Evolutionary conservation across 2,113 vertebrate genomes (phyloP), one percentile per base, ranked within the genome.

Genomic region (Tinamus guttatus): DNA sequence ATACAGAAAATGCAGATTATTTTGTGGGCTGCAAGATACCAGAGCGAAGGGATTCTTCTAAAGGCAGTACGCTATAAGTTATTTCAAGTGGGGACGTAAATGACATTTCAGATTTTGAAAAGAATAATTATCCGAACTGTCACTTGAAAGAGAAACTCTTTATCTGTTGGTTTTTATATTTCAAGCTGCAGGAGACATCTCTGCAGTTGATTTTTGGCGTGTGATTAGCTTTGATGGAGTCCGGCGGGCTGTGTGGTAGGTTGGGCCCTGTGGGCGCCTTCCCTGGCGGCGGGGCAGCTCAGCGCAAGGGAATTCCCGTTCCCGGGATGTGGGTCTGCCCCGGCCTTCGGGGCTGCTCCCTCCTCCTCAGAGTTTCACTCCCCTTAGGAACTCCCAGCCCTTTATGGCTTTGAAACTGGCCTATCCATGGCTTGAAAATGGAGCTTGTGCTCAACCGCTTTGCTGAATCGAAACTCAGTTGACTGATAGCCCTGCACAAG

Each of bases 71-170:
- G 27, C 27, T 52, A n/a, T 4, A 68, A 90, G 40, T 59, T 92
- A 63, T 74, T 94, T 87, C 51, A 89, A 86, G 43, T 32, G 13
- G 24, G 74, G 67, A 81, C 7, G 8, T 81, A 91, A 96, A 78
- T 68, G 79, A 67, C 52, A 74, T 86, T 94, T 85, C 67, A 63
- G 30, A 69, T 83, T 92, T 74, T 92, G 60, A 89, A 95, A 91
- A 78, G 91, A 89, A 94, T 83, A 71, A 89, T 94, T 94, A 69
- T 81, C 45, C 58, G 62, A 82, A 51, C 64, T 87, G 83, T 70
- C 40, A 43, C 47, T 76, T 91, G 70, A 78, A 90, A 85, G 41
- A 81, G 36, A 83, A 64, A 17, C 51, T 87, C 67, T 51, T 56
- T 86, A 56, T 76, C 67, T 80, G 0, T 36, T 65, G 63, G 21